Base-by-base conservation (phyloP, 2,797 vertebrate species). In the Sciurus vulgaris region DNA sequence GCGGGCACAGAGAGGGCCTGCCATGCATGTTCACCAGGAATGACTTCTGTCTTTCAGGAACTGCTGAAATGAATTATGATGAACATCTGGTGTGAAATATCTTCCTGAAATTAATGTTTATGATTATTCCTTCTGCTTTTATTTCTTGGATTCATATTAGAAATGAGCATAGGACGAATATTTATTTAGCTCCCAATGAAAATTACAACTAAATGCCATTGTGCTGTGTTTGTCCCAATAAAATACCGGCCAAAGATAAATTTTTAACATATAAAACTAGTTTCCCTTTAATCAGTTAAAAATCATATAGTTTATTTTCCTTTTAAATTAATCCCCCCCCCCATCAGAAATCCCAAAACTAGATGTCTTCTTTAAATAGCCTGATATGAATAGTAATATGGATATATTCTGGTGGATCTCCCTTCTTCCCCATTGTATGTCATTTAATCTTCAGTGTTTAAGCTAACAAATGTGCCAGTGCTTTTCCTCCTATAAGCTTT, bases 21-120 rank as follows among this genome's bases (percentile, higher is more conserved):
- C 24, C 14, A 17, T 8, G 4, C 49, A 7, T 20, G 78, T 88
- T 77, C 44, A 73, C n/a, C 24, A 67, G 24, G 5, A 70, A 74
- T 8, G 6, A 6, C 33, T 51, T 93, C 22, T 63, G 33, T 54
- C 44, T 83, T 44, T 33, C 24, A 88, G 81, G 69, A 11, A 90
- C 12, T 74, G 33, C 35, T 78, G 86, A 69, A 79, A 70, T 74
- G 89, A 94, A 73, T 90, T 70, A 78, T 47, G 33, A 35, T 61
- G n/a, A 93, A 88, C 18, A 94, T 63, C 69, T 88, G 47, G 38
- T 11, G 44, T 59, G 94, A 63, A 86, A 63, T 44, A 51, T 65
- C 33, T 89, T 90, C 4, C 38, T 41, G 22, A 91, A 89, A 96
- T 91, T 84, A 67, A 82, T 79, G 49, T 88, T 88, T 83, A 90